phyloP scores from a whole-genome alignment of 2,113 vertebrate genomes.

The Thermophis baileyi region DNA sequence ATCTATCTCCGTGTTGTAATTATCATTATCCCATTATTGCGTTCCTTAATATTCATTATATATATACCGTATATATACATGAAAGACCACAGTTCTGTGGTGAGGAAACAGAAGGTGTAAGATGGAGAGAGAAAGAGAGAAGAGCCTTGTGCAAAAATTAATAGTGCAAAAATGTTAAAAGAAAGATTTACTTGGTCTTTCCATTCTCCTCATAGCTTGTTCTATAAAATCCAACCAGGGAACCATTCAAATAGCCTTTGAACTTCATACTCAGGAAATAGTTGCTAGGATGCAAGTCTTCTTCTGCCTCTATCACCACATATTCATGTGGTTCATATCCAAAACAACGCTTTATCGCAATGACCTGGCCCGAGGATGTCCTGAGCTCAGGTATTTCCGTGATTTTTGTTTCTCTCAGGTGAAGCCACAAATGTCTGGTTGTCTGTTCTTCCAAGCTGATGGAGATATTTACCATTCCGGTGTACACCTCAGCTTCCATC shows the following conservation, averaged over 20 bases:
- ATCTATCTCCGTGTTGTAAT: background rate
- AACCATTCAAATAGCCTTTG: constrained; percentile 85
- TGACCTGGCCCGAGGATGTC: background rate
- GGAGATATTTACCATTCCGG: constrained; percentile 75
- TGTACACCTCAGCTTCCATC: constrained; percentile 79
- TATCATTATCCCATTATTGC: background rate
- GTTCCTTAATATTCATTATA: background rate
- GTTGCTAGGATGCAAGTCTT: constrained; percentile 54
- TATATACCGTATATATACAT: too few relatives aligned
- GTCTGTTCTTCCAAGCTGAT: constrained; percentile 67
- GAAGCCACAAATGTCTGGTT: constrained; percentile 84
- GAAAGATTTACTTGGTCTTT: constrained; percentile 75
- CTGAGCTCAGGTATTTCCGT: constrained; percentile 70
- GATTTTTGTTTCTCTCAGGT: constrained; percentile 84
- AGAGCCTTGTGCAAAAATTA: constrained; percentile 26
- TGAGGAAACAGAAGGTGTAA: constrained; percentile 7
- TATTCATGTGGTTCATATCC: constrained; percentile 81
- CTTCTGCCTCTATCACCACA: constrained; percentile 78
- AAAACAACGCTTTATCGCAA: constrained; percentile 79
- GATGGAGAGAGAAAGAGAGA: constrained; percentile 30
- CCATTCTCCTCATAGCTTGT: constrained; percentile 82
- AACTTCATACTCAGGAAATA: constrained; percentile 86
- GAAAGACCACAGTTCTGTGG: constrained; percentile 1
- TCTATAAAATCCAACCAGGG: constrained; percentile 92
- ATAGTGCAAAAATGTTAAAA: constrained; percentile 26